Percentiles rank a stretch among this genome's conserved stretches.
phyloP scores from a whole-genome alignment of 2,113 vertebrate genomes.

The Marcusenius ussheri region DNA sequence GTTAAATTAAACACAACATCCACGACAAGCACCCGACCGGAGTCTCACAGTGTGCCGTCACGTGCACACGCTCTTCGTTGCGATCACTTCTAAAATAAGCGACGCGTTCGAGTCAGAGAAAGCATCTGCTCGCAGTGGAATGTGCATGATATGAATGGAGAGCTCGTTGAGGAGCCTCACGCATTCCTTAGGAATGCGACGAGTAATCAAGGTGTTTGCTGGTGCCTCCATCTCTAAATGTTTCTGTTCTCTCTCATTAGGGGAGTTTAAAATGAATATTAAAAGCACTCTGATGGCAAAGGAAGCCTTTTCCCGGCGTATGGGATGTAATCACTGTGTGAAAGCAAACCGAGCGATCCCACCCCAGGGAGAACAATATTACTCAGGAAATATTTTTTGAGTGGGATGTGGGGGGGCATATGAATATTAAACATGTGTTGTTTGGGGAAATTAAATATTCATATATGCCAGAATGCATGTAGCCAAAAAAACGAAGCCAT shows the following conservation, averaged over 20 bases:
- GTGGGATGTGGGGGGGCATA: background rate
- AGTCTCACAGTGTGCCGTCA: background rate
- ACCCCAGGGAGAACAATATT: background rate
- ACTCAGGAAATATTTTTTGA: background rate
- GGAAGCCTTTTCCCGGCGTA: background rate
- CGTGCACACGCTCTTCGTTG: background rate
- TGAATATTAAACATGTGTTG: slow-evolving; percentile 8
- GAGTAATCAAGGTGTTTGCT: slow-evolving; percentile 8
- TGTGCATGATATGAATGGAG: background rate
- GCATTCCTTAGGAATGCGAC: background rate
- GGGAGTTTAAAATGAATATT: background rate
- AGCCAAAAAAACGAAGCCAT: background rate
- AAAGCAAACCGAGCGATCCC: background rate
- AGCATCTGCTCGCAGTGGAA: background rate
- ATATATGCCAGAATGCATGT: background rate
- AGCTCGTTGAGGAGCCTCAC: background rate
- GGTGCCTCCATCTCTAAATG: background rate
- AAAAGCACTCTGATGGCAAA: background rate
- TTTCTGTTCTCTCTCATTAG: slow-evolving; percentile 6
- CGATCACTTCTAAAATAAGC: background rate
- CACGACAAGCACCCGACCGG: background rate
- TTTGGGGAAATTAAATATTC: background rate
- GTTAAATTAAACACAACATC: slow-evolving; percentile 1
- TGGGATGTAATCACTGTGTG: background rate
- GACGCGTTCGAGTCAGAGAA: background rate